A percentile compares a stretch with the other conserved stretches of the same genome.
These are phyloP conservation scores for Oophaga pumilio DNA, from an alignment of 2,113 vertebrate species.

Conservation along the genomic window DNA sequence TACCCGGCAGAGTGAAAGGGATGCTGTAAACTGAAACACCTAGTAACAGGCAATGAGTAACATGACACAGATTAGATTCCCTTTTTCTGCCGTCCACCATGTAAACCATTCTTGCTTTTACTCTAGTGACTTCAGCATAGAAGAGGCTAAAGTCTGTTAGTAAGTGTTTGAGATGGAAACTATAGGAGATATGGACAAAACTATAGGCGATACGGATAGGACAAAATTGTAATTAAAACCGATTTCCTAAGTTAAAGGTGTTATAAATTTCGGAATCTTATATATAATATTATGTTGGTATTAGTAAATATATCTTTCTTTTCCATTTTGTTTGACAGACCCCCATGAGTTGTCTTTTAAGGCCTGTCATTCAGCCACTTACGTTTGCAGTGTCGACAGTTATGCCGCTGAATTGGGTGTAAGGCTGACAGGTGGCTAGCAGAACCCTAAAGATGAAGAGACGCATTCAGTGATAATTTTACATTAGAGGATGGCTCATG, in stretches of 20 bases:
- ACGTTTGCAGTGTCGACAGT: background rate
- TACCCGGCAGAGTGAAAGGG: background rate
- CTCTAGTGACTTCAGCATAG: background rate
- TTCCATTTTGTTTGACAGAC: background rate
- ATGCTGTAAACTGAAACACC: constrained; percentile 6
- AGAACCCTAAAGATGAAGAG: too few species aligned
- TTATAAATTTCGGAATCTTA: too few species aligned
- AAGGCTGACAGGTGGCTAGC: too few species aligned
- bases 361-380: background rate
- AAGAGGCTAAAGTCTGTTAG: background rate
- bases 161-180: background rate
- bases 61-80: constrained; percentile 3
- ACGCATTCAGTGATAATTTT: too few species aligned
- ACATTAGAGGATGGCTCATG: too few species aligned
- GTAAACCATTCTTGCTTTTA: background rate
- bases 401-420: background rate
- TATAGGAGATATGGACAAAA: background rate
- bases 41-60: background rate
- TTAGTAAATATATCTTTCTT: background rate
- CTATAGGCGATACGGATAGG: background rate
- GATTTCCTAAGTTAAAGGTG: too few species aligned
- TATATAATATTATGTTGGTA: too few species aligned
- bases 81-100: background rate
- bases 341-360: background rate
- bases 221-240: background rate